Evolutionary conservation across 2,888 invertebrate genomes (phyloP).

Genomic region (Eledone cirrhosa): DNA sequence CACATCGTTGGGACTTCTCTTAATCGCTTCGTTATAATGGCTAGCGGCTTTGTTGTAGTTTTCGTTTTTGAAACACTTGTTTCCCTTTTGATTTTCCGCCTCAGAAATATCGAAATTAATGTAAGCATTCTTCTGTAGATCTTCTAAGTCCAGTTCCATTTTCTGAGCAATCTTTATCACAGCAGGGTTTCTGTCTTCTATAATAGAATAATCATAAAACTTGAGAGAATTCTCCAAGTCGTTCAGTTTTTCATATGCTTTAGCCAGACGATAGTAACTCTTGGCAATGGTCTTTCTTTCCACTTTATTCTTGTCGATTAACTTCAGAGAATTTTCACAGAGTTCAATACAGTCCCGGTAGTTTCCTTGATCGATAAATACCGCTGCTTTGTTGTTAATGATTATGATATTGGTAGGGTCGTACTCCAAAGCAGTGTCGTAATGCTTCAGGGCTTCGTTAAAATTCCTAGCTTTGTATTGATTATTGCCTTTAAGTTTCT

Average conservation of each 20-base stretch:
- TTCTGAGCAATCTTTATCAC: not conserved
- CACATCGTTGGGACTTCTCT: not conserved
- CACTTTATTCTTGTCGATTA: not conserved
- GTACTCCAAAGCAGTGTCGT: no score
- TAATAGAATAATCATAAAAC: not conserved
- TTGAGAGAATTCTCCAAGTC: conserved; percentile 9
- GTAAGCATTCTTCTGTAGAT: not conserved
- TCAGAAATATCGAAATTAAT: not conserved
- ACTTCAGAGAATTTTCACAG: not conserved
- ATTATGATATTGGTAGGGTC: no score
- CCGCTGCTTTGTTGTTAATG: no score
- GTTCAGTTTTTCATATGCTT: conserved; percentile 15
- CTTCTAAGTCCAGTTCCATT: not conserved
- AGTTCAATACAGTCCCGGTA: conserved; percentile 1
- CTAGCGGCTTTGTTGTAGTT: not conserved
- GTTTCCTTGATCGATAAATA: not conserved
- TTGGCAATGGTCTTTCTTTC: not conserved
- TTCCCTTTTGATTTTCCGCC: conserved; percentile 11
- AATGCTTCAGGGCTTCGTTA: no score
- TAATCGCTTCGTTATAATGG: conserved; percentile 5
- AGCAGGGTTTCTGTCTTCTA: not conserved
- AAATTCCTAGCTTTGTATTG: no score
- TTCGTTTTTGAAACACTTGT: conserved; percentile 6
- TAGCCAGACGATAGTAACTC: not conserved
- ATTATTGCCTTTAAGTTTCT: no score